These are phyloP conservation scores for Brachionus paranguensis DNA, from an alignment of 1,140 invertebrate genomes.

Conservation along the genomic window DNA sequence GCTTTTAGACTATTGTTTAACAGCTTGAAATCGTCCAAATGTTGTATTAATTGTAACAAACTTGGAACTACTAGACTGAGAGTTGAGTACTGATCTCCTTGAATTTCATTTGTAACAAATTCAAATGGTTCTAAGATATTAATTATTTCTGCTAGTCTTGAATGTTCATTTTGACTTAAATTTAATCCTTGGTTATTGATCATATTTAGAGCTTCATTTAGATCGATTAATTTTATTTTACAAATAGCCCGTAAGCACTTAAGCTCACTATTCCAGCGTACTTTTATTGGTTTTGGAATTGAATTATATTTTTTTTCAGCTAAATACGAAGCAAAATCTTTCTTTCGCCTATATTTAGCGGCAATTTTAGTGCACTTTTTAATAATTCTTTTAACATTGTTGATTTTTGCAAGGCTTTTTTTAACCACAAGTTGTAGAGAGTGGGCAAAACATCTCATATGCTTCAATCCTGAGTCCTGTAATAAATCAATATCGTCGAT, in stretches of 20 bases:
- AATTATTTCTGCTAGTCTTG: neutral
- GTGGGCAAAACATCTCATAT: too few relatives aligned
- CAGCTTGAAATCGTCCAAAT: neutral
- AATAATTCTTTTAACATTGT: neutral
- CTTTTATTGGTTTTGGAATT: neutral
- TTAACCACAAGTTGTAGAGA: too few relatives aligned
- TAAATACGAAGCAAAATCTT: neutral
- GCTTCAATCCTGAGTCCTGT: too few relatives aligned
- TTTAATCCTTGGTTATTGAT: neutral
- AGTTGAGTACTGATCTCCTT: neutral
- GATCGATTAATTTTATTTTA: neutral
- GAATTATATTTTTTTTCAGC: neutral
- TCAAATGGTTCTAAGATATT: slow-evolving; percentile 18
- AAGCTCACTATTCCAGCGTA: neutral
- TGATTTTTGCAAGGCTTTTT: too few relatives aligned
- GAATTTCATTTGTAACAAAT: slow-evolving; percentile 3
- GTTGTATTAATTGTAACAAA: neutral
- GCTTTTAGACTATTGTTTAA: neutral
- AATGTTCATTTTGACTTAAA: neutral
- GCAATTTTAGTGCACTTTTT: neutral
- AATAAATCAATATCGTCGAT: too few relatives aligned
- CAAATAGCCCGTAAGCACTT: neutral
- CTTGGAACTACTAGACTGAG: neutral
- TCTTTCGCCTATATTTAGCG: neutral
- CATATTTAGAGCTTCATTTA: neutral